Conservation (phyloP, 2,888 invertebrate genomes). For the Horisme vitalbata region DNA sequence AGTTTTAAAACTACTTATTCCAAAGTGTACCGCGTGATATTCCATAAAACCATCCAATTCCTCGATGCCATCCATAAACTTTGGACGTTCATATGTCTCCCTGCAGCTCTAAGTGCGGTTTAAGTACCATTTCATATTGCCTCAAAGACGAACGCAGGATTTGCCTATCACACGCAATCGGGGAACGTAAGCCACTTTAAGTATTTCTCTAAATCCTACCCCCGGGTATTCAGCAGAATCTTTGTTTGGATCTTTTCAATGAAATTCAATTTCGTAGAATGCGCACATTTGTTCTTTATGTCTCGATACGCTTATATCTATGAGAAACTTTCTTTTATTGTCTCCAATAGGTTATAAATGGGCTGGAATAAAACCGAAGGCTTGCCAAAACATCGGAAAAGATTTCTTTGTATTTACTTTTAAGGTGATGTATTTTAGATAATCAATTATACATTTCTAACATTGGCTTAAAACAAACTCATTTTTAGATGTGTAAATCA, state of each 20-base stretch:
- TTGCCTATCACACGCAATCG: slow-evolving; percentile 72
- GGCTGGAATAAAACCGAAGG: slow-evolving; percentile 5
- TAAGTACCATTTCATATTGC: slow-evolving; percentile 56
- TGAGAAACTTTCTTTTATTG: slow-evolving; percentile 33
- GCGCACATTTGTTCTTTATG: slow-evolving; percentile 54
- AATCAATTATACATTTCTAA: too few species aligned
- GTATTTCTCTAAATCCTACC: slow-evolving; percentile 63
- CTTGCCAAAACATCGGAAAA: background rate
- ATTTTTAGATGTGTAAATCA: too few species aligned
- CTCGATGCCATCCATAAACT: slow-evolving; percentile 12
- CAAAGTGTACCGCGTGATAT: too few species aligned
- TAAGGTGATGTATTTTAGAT: too few species aligned
- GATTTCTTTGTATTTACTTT: too few species aligned
- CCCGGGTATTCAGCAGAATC: slow-evolving; percentile 59
- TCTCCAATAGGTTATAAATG: slow-evolving; percentile 17
- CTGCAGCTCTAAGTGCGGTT: slow-evolving; percentile 42
- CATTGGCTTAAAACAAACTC: too few species aligned
- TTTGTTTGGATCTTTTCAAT: slow-evolving; percentile 68
- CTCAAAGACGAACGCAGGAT: slow-evolving; percentile 55
- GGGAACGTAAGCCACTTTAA: slow-evolving; percentile 68
- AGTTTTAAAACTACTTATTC: too few species aligned
- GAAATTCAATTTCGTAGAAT: slow-evolving; percentile 70
- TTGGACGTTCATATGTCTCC: slow-evolving; percentile 20
- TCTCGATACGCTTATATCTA: slow-evolving; percentile 41
- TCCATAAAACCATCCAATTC: too few species aligned